Base-by-base conservation (phyloP, 2,797 vertebrate genomes). In the Girardinus metallicus region DNA sequence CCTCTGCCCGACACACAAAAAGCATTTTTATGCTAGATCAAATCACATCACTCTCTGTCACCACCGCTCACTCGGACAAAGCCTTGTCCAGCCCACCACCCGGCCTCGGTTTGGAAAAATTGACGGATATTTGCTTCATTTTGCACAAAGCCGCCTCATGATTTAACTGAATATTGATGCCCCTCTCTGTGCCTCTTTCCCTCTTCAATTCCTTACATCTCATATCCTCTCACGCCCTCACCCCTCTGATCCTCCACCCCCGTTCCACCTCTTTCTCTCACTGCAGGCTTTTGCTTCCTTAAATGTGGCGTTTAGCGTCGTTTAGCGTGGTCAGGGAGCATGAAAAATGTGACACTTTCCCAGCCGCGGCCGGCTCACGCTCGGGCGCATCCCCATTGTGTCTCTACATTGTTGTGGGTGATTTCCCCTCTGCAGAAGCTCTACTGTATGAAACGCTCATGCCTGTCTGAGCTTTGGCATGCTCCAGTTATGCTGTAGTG, bases 401-500 rank as follows among this genome's bases (percentile, higher is more conserved):
- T 93, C 91, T 89, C 86, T 87, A 91, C 93, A 95, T 95, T 95
- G 95, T 95, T 95, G 93, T 94, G 92, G 93, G 90, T 90, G 93
- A 95, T 94, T 95, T 94, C 89, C 86, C 88, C 88, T 90, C 89
- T 68, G 90, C 93, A 87, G 90, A 94, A 92, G 91, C 90, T 91
- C 91, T 87, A 94, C 94, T 95, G 95, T 96, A 95, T 96, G 93
- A 95, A 95, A 94, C 83, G 89, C 95, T 96, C 94, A 95, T 96
- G 95, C 94, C 95, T 96, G 95, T 95, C 95, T 96, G 95, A 94
- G 95, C 95, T 96, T 96, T 94, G 93, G 92, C 94, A 96, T 95
- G 95, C 96, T 96, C 96, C 95, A 96, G 95, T 95, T 95, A 91
- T 95, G 93, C 89, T 91, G 88, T 93, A 91, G 93, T 94, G 92